Evolutionary conservation across 1,140 invertebrate genomes (phyloP).

Genomic region (Hycleus cichorii): DNA sequence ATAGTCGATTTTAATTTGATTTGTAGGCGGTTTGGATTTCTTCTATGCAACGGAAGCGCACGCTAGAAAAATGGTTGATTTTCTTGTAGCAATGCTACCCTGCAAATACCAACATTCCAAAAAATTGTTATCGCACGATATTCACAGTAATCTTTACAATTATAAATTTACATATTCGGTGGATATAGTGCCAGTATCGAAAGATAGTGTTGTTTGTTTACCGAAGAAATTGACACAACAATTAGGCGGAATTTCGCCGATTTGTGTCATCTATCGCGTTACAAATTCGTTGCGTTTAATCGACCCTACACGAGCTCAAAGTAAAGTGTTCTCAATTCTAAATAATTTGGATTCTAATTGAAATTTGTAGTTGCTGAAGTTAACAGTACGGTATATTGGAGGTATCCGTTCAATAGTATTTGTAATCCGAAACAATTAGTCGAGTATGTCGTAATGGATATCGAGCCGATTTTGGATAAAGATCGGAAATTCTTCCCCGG

Average conservation of each 20-base stretch:
- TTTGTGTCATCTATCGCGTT: conserved; percentile 86
- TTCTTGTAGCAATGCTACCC: conserved; percentile 80
- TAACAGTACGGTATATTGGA: conserved; percentile 73
- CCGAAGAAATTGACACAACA: conserved; percentile 80
- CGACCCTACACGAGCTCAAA: conserved; percentile 86
- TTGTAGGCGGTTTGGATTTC: conserved; percentile 90
- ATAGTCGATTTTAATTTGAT: conserved; percentile 10
- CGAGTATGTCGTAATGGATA: conserved; percentile 94
- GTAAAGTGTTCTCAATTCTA: conserved; percentile 45
- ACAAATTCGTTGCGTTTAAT: conserved; percentile 88
- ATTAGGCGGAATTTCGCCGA: conserved; percentile 84
- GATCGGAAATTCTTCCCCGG: conserved; percentile 74
- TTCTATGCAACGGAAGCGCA: conserved; percentile 84
- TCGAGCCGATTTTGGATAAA: conserved; percentile 74
- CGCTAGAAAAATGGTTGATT: conserved; percentile 94
- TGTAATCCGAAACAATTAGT: conserved; percentile 85
- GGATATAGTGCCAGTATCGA: conserved; percentile 95
- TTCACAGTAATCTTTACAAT: conserved; percentile 93
- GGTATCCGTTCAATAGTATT: conserved; percentile 77
- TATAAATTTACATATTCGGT: conserved; percentile 92
- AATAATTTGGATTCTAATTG: background rate
- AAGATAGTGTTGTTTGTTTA: conserved; percentile 92
- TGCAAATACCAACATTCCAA: conserved; percentile 83
- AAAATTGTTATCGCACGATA: conserved; percentile 95
- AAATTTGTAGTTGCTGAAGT: conserved; percentile 71